These are phyloP conservation scores for Anguilla anguilla DNA, from an alignment of 2,797 vertebrate genomes.

Conservation along the genomic window DNA sequence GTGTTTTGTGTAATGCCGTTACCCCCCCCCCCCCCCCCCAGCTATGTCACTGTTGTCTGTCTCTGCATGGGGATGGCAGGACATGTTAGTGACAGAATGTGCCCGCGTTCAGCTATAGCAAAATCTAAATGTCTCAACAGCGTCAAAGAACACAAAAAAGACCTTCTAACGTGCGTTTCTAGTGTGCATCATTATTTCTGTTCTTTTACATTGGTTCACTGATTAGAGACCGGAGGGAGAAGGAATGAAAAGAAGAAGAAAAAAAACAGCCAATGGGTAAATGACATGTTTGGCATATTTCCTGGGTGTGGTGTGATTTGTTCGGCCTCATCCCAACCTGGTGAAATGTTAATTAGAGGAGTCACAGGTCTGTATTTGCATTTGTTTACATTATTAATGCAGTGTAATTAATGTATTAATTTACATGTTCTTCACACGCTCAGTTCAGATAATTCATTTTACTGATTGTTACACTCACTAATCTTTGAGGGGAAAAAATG, in stretches of 20 bases:
- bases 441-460: neutral
- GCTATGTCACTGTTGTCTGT: conserved; percentile 38
- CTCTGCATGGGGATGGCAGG: conserved; percentile 58
- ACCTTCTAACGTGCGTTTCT: neutral
- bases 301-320: neutral
- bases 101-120: conserved; percentile 20
- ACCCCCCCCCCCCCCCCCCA: neutral
- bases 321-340: neutral
- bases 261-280: neutral
- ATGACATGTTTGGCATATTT: neutral
- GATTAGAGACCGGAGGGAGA: neutral
- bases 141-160: conserved; percentile 1
- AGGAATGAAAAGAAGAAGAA: neutral
- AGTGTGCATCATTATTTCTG: conserved; percentile 5
- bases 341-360: neutral
- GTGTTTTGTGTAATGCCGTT: neutral
- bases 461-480: neutral
- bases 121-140: conserved; percentile 24
- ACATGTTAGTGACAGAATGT: conserved; percentile 35
- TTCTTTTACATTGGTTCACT: neutral
- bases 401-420: no score
- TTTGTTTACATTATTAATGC: no score
- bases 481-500: no score
- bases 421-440: neutral
- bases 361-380: neutral